Base-by-base conservation (phyloP, 92 coral and sea anemone species). In the Plumapathes pennacea region DNA sequence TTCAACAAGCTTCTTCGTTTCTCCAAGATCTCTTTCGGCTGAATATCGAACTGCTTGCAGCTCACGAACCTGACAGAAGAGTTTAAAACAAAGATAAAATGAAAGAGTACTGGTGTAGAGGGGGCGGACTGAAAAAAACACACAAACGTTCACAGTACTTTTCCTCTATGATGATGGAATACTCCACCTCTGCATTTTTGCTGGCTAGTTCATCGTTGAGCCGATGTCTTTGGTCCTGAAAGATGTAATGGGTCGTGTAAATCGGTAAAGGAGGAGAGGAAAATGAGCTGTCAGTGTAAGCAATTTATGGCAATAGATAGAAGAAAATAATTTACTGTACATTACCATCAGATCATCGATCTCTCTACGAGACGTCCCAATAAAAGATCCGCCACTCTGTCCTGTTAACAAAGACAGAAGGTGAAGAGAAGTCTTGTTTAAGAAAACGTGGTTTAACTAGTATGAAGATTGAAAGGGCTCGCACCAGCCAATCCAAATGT, bases 31-130 rank as follows among this genome's bases (percentile, higher is more conserved):
- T 57, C 72, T 49, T 43, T 81, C 88, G 29, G 69, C 62, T 38
- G 60, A 73, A 43, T 81, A 81, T 30, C 88, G 57, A 9, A 81
- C 88, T 3, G 83, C 88, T 42, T 81, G 82, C 8, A 81, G 82
- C 52, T 81, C 88, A 46, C 82, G 88, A 46, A 81, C 67, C 88
- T 81, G 40, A 30, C 14, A 49, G 10, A 29, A 64, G 50, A 46
- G 21, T 37, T 31, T 17, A 32, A 46, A 32, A 49, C 53, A 53
- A 21, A 2, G 15, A 25, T n/a, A 40, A 1, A 14, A 26, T 28
- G 26, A 12, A 15, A 47, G 15, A 62, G 17, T 4, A 7, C n/a
- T n/a, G n/a, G n/a, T 62, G 18, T 5, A 25, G 9, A 10, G 13
- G 19, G 38, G 6, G 25, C 42, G 2, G 25, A 32, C 19, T n/a